Conservation (phyloP, 2,797 vertebrate species). For the Myotis vivesi region DNA sequence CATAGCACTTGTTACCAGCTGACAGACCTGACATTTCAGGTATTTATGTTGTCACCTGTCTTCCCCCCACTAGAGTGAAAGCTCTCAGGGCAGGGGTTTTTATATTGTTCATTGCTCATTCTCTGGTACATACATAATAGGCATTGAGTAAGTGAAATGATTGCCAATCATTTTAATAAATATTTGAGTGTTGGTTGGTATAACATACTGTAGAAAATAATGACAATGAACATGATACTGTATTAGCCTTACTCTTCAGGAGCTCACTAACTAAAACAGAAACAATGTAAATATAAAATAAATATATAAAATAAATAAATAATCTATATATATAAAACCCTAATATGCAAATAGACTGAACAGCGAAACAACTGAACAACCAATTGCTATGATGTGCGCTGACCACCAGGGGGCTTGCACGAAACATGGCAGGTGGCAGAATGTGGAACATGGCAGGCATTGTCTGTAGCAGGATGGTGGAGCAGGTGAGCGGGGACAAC, state of each 20-base stretch:
- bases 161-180: slow-evolving; percentile 16
- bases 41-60: neutral
- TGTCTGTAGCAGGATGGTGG: no score
- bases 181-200: neutral
- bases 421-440: no score
- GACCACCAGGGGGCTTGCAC: no score
- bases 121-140: slow-evolving; percentile 7
- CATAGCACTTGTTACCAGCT: neutral
- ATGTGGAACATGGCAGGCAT: no score
- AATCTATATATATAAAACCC: neutral
- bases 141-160: neutral
- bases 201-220: neutral
- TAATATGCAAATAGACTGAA: no score
- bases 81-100: neutral
- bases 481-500: no score
- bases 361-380: no score
- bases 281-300: neutral
- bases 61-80: neutral
- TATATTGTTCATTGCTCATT: neutral
- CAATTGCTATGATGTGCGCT: no score
- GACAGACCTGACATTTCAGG: neutral
- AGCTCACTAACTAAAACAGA: neutral
- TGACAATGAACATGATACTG: neutral
- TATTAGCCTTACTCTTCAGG: neutral
- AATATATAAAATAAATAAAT: neutral